Evolutionary conservation across 2,797 vertebrate species (phyloP), one percentile per base, ranked within the genome.

Genomic region (Crocodylus rhombifer): DNA sequence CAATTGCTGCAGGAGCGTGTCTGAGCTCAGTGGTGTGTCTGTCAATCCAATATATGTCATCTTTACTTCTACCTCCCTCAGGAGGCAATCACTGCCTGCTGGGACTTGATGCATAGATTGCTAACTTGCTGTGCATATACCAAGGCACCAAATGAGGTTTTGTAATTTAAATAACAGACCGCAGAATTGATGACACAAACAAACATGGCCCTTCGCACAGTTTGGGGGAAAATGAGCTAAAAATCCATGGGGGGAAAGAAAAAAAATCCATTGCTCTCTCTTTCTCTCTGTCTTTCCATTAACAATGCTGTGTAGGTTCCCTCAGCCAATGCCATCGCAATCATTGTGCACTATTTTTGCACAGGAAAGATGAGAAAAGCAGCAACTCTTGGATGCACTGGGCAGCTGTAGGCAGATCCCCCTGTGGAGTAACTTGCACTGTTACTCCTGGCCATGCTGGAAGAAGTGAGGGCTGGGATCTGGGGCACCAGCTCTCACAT

Each of bases 71-170:
- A 92, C 87, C 75, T 96, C 94, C 93, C 92, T 95, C 86, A 84
- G 91, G 86, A 96, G 90, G 92, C 90, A 97, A 94, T 96, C 91
- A 94, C 30, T 90, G 90, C 96, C 93, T 95, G 95, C 96, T 96
- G 97, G 75, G 96, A 87, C 94, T 95, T 97, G 91, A 95, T 97
- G 91, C 87, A 88, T 60, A 96, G 95, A 96, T 96, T 97, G 94
- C 94, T 93, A 94, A 95, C 96, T 93, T 92, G 90, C 96, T 94
- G 92, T 86, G 91, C 87, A 77, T 94, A 90, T 28, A 60, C 65
- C 82, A 85, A 88, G 91, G 73, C 91, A 95, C 94, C 88, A 94
- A 96, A 91, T 88, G 82, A 94, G 87, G 21, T 90, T 94, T 89
- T 88, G 91, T 93, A 91, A 96, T 97, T 96, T 96, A 95, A 96